Evolutionary conservation across 92 coral and sea anemone species (phyloP).

Genomic region (Ricordea florida): DNA sequence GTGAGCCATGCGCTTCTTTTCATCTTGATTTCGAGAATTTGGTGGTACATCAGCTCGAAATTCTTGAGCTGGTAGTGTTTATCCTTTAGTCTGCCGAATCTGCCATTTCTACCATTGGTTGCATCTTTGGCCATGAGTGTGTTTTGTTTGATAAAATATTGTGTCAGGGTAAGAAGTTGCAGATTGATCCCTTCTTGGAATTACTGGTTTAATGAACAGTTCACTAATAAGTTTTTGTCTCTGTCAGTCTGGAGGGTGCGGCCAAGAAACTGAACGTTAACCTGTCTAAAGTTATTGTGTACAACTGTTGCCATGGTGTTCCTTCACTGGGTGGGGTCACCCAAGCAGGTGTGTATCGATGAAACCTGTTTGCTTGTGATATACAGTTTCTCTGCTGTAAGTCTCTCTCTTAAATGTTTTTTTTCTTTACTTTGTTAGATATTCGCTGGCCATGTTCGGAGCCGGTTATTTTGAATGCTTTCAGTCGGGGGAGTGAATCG

Average conservation of each 20-base stretch:
- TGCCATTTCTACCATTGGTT: too few relatives aligned
- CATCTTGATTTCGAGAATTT: too few relatives aligned
- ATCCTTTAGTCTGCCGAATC: too few relatives aligned
- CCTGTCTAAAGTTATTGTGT: slow-evolving; percentile 88
- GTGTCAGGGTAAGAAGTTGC: too few relatives aligned
- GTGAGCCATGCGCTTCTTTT: too few relatives aligned
- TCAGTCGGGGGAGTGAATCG: slow-evolving; percentile 42
- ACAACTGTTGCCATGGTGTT: slow-evolving; percentile 94
- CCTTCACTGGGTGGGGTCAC: slow-evolving; percentile 54
- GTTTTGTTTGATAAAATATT: too few relatives aligned
- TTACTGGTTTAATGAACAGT: too few relatives aligned
- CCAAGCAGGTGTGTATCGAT: slow-evolving; percentile 31
- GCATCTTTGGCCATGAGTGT: too few relatives aligned
- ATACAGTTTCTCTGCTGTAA: too few relatives aligned
- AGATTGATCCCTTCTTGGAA: too few relatives aligned
- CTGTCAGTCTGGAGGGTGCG: slow-evolving; percentile 77
- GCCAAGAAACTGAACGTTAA: slow-evolving; percentile 85
- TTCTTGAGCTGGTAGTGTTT: too few relatives aligned
- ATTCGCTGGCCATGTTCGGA: slow-evolving; percentile 78
- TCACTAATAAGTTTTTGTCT: neutral
- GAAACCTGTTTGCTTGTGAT: neutral
- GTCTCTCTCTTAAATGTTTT: neutral
- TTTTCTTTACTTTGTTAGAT: slow-evolving; percentile 20
- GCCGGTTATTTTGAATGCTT: slow-evolving; percentile 66
- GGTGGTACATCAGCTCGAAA: too few relatives aligned